Percentiles rank a stretch among this genome's conserved stretches.
Conservation (phyloP, 2,888 invertebrate genomes). For the Eupithecia dodoneata region DNA sequence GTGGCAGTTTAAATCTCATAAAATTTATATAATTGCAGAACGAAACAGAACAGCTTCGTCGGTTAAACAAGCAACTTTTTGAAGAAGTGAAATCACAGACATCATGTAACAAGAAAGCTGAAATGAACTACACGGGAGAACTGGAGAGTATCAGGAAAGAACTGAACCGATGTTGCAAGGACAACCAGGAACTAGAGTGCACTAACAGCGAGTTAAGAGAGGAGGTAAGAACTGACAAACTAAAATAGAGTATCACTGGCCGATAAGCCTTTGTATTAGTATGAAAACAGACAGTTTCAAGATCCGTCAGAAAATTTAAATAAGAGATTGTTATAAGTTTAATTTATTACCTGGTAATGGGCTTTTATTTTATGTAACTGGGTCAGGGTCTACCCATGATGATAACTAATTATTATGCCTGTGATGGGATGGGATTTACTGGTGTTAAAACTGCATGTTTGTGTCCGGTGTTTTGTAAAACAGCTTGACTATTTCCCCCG, state of each 20-base stretch:
- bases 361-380: background rate
- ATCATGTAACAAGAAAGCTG: conserved; percentile 76
- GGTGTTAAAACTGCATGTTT: conserved; percentile 11
- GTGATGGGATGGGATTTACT: background rate
- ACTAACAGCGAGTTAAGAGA: conserved; percentile 88
- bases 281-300: background rate
- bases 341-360: background rate
- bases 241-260: background rate
- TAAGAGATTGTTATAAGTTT: background rate
- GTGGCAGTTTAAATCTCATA: too few species aligned
- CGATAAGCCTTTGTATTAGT: background rate
- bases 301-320: background rate
- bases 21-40: conserved; percentile 53
- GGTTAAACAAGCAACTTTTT: conserved; percentile 71
- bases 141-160: conserved; percentile 80
- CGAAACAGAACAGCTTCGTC: conserved; percentile 71
- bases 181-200: conserved; percentile 86
- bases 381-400: background rate
- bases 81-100: conserved; percentile 78
- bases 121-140: conserved; percentile 74
- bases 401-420: background rate
- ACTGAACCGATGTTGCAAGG: conserved; percentile 81
- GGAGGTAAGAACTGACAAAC: conserved; percentile 78
- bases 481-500: conserved; percentile 1
- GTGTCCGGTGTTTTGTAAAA: conserved; percentile 7